phyloP scores from a whole-genome alignment of 2,797 vertebrate species.

The Phrynocephalus forsythii region DNA sequence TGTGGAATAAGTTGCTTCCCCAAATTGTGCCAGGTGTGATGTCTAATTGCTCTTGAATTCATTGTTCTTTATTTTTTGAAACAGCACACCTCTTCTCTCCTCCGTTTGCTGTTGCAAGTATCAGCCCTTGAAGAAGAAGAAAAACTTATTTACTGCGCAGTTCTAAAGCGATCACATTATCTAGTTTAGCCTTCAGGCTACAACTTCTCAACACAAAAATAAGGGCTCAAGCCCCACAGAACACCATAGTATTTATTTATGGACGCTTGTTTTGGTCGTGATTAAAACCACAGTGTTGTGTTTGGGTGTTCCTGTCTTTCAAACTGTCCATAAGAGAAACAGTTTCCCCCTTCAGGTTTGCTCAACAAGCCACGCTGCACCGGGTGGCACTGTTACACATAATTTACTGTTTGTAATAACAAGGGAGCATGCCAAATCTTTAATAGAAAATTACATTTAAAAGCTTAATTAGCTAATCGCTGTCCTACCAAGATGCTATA shows the following conservation, averaged over 20 bases:
- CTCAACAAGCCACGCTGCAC: background rate
- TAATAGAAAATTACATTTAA: background rate
- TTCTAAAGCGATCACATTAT: no score
- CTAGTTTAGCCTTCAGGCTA: no score
- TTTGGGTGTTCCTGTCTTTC: background rate
- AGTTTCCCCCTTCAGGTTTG: background rate
- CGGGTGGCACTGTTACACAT: constrained; percentile 21
- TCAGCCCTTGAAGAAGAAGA: no score
- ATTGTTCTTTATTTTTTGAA: no score
- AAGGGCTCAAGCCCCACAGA: no score
- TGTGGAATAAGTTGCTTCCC: no score
- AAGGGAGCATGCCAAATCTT: background rate
- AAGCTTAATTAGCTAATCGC: background rate
- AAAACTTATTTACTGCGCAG: no score
- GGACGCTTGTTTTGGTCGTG: background rate
- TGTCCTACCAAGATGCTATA: constrained; percentile 26
- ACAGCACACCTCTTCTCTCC: no score
- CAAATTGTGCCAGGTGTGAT: no score
- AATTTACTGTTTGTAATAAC: background rate
- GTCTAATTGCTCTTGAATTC: no score
- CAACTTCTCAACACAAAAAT: background rate
- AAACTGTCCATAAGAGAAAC: background rate
- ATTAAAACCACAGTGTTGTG: background rate
- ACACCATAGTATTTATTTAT: background rate
- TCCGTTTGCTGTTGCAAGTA: no score